Conservation (phyloP, 1,140 invertebrate genomes). For the Tribolium madens region DNA sequence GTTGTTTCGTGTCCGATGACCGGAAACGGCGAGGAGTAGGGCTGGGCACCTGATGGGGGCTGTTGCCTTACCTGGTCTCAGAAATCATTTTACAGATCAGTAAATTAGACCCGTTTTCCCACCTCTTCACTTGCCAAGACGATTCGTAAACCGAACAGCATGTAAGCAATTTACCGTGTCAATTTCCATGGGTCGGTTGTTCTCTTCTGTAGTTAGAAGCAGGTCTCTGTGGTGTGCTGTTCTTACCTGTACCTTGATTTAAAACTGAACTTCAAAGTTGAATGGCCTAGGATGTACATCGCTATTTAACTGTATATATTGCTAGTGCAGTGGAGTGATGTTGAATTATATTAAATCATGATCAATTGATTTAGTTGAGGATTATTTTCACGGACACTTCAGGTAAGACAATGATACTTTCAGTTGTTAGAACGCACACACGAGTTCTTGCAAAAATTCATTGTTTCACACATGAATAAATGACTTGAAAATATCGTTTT, state of each 20-base stretch:
- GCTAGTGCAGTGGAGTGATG: conserved; percentile 26
- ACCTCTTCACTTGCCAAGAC: conserved; percentile 35
- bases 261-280: conserved; percentile 38
- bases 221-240: conserved; percentile 34
- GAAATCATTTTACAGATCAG: conserved; percentile 36
- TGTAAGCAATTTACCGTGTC: conserved; percentile 43
- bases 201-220: conserved; percentile 36
- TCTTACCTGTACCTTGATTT: conserved; percentile 35
- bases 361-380: not conserved
- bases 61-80: not conserved
- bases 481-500: not conserved
- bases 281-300: conserved; percentile 43
- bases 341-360: conserved; percentile 6
- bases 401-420: conserved; percentile 26
- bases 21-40: not conserved
- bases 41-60: not conserved
- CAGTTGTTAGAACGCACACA: not conserved
- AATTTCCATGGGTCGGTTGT: conserved; percentile 43
- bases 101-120: conserved; percentile 35
- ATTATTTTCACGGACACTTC: conserved; percentile 24
- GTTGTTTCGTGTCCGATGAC: conserved; percentile 1
- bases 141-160: conserved; percentile 43
- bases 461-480: too few species aligned
- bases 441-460: not conserved
- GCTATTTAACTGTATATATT: conserved; percentile 43